Evolutionary conservation across 2,113 vertebrate species (phyloP), one percentile per base, ranked within the genome.

Genomic region (Cryptoleucopteryx plumbea): DNA sequence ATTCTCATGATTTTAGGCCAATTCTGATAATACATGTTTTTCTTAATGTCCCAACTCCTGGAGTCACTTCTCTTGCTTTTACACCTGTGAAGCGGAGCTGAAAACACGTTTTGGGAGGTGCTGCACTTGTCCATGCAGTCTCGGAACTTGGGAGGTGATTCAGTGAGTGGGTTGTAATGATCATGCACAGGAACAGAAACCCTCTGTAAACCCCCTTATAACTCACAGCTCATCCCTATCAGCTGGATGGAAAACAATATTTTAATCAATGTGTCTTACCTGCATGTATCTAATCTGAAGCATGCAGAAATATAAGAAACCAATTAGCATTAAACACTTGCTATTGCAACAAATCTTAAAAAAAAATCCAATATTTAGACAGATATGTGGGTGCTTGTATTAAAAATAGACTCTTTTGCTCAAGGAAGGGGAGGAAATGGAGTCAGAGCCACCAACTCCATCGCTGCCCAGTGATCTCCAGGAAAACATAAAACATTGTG

Each of bases 231-330:
- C 47, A 34, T 10, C 20, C 25, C 45, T 32, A 5, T 2, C n/a
- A 61, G 50, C 43, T 52, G 77, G 26, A 68, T 8, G 23, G 78
- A 90, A 86, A 68, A 31, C 81, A 70, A 4, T 16, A 58, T 45
- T 81, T 84, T 15, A 55, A 86, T 34, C 20, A 10, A 27, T 21
- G 61, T 23, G 4, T 72, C 82, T 86, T 96, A 99, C 99, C 99
- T 99, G 99, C 99, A 99, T 99, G 80, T 99, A 99, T 97, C 99
- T 98, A 93, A 99, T 99, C 99, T 99, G 99, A 97, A 98, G 99
- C 99, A 72, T 99, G 98, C 88, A 95, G 94, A 95, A 96, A 97
- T 52, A 97, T 96, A 96, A 98, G 97, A 96, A 90, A 97, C 31
- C 97, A 82, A 93, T 98, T 95, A 99, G 95, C 91, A 26, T 94